Evolutionary conservation across 2,113 vertebrate genomes (phyloP).

Genomic region (Brachyhypopomus occidentalis): DNA sequence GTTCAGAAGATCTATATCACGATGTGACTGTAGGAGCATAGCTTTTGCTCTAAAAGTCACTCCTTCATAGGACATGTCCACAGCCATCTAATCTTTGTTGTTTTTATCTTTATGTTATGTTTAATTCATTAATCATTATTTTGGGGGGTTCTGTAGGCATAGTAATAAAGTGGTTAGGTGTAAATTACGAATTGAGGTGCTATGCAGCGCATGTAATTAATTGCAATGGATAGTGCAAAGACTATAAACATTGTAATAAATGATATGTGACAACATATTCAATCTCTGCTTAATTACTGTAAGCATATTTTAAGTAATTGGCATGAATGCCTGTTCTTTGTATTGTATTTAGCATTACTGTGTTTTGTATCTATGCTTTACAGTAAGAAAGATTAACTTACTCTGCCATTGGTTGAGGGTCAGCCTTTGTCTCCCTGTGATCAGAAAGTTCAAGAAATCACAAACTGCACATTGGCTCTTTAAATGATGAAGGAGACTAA

Average conservation of each 20-base stretch:
- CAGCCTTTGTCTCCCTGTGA: constrained; percentile 8
- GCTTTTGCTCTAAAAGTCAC: neutral
- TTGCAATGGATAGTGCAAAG: no score
- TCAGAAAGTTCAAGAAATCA: neutral
- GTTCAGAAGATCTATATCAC: neutral
- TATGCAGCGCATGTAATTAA: no score
- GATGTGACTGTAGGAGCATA: neutral
- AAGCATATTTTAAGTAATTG: neutral
- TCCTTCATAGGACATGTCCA: neutral
- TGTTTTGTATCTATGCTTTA: neutral
- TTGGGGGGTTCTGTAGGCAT: no score
- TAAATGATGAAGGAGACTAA: neutral
- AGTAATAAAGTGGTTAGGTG: no score
- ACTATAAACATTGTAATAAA: neutral
- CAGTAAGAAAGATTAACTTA: constrained; percentile 2
- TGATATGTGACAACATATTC: neutral
- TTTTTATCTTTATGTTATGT: neutral
- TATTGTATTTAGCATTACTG: neutral
- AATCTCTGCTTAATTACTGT: neutral
- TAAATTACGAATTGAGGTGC: no score
- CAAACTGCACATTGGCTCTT: neutral
- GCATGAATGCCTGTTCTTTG: neutral
- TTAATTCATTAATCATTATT: no score
- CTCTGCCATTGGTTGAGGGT: neutral
- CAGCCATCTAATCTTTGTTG: neutral